Evolutionary conservation across 2,113 vertebrate species (phyloP), one percentile per base, ranked within the genome.

Genomic region (Nothobranchius kuhntae): DNA sequence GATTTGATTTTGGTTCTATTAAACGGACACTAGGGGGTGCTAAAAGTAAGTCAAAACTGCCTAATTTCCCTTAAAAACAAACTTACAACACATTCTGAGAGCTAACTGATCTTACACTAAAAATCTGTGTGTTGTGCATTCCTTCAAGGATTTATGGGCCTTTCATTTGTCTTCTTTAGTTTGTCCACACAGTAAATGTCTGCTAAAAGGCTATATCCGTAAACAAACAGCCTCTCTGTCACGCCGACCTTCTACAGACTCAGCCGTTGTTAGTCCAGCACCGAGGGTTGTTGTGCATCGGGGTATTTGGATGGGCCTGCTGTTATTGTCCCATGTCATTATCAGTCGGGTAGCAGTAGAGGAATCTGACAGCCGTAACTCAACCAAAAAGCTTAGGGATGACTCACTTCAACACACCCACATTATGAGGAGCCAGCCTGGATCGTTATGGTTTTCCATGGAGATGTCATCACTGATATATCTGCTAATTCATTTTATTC

Each of bases 211-310:
- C 64, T 56, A 56, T 44, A 44, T 71, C 65, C 81, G 65, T 76
- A 87, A 77, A 70, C 53, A 78, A 77, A 63, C 59, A 53, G 60
- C 65, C 62, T 65, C 40, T n/a, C 58, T 66, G 55, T 77, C 71
- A 35, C 9, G 6, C 77, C 56, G 68, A 63, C 73, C 85, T 67
- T 65, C 65, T 67, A 79, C 75, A 78, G 61, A 72, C 68, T 78
- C 70, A 71, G 71, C 65, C 69, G 77, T 74, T 74, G 35, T 65
- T 65, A 56, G 77, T 87, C 70, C 68, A 38, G 67, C 83, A 77
- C 71, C 13, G 40, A 60, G 60, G 47, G 50, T 61, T 61, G 15
- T 62, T 26, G 40, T 30, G 15, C 21, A 30, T 80, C 64, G 73
- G 54, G 73, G 55, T 72, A 42, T 68, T 60, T 71, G 45, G 68